phyloP scores from a whole-genome alignment of 2,113 vertebrate genomes.

The Sylvilagus bachmani region DNA sequence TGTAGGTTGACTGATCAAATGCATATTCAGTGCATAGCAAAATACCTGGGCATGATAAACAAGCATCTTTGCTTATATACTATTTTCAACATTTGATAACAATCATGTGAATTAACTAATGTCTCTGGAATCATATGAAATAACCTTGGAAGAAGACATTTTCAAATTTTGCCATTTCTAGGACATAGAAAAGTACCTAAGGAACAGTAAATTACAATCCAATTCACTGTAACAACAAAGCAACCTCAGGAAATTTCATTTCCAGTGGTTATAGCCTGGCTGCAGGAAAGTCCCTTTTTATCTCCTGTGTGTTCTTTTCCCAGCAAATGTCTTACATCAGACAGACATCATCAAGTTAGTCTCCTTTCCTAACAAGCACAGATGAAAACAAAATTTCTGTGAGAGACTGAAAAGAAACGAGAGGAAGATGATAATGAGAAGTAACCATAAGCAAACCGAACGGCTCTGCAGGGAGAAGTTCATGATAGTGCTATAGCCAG shows the following conservation, averaged over 20 bases:
- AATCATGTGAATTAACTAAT: background rate
- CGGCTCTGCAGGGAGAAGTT: background rate
- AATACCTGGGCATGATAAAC: background rate
- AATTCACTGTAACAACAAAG: background rate
- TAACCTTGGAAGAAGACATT: background rate
- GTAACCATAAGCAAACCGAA: conserved; percentile 7
- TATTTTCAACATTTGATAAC: conserved; percentile 29
- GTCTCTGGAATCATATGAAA: background rate
- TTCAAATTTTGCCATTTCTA: conserved; percentile 3
- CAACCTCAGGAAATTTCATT: background rate
- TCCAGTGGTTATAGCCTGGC: background rate
- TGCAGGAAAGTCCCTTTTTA: background rate
- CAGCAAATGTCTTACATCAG: background rate
- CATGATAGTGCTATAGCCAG: background rate
- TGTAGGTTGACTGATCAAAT: background rate
- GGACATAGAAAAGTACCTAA: background rate
- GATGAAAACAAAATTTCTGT: background rate
- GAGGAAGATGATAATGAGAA: background rate
- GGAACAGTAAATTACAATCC: background rate
- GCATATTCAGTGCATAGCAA: background rate
- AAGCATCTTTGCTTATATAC: background rate
- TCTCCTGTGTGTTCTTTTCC: background rate
- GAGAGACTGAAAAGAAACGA: background rate
- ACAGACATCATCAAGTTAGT: background rate
- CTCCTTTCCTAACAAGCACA: background rate